Percentiles rank a stretch among this genome's conserved stretches.
Conservation (phyloP, 1,140 invertebrate species). For the Macrobrachium nipponense region DNA sequence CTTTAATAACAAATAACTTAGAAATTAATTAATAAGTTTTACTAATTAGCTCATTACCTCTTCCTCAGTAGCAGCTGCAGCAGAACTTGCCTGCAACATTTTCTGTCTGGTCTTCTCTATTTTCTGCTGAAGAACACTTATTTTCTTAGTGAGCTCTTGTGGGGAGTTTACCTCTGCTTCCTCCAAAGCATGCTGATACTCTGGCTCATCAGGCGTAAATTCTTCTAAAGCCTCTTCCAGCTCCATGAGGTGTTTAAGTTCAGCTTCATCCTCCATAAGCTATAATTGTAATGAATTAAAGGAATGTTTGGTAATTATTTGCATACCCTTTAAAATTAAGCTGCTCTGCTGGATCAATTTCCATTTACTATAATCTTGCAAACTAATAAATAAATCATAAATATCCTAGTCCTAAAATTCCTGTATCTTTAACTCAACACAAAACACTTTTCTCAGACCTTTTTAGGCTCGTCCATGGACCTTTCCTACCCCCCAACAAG, state of each 20-base stretch:
- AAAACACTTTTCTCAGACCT: too few species aligned
- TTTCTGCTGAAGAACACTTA: conserved; percentile 78
- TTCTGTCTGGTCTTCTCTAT: conserved; percentile 85
- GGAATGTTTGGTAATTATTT: too few species aligned
- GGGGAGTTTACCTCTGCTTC: conserved; percentile 74
- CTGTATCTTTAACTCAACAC: too few species aligned
- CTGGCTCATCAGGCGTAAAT: conserved; percentile 81
- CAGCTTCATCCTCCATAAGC: conserved; percentile 88
- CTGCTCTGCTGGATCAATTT: too few species aligned
- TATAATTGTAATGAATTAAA: conserved; percentile 66
- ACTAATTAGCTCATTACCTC: conserved; percentile 71
- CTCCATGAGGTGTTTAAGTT: conserved; percentile 81
- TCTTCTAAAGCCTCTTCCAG: conserved; percentile 84
- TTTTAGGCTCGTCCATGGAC: too few species aligned
- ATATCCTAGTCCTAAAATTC: too few species aligned
- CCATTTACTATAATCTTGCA: too few species aligned
- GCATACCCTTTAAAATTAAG: too few species aligned
- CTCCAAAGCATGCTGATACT: conserved; percentile 73
- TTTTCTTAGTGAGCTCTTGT: conserved; percentile 79
- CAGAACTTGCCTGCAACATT: conserved; percentile 77
- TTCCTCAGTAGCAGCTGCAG: conserved; percentile 74
- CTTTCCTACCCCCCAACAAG: too few species aligned
- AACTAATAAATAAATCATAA: too few species aligned
- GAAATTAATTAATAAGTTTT: too few species aligned
- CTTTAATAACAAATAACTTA: too few species aligned